Evolutionary conservation across 2,113 vertebrate genomes (phyloP).

Genomic region (Hippocampus barbouri): DNA sequence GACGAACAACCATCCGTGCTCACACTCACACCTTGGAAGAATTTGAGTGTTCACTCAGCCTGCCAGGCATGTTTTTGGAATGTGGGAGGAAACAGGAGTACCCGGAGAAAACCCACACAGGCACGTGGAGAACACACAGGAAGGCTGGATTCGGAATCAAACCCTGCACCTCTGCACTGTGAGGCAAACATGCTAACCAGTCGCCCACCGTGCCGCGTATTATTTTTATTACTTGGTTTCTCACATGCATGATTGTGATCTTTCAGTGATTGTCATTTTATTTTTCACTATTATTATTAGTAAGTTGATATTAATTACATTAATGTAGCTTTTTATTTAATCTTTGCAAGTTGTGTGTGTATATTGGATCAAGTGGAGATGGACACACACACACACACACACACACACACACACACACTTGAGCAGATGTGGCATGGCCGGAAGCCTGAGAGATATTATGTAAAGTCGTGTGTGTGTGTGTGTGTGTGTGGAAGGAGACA

Average conservation of each 20-base stretch:
- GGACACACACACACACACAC: background rate
- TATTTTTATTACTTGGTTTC: background rate
- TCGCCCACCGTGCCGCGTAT: no score
- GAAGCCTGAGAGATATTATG: constrained; percentile 40
- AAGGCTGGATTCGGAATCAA: no score
- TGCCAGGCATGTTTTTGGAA: no score
- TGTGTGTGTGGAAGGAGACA: constrained; percentile 29
- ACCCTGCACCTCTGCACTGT: no score
- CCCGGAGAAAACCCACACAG: no score
- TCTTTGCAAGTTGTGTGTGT: background rate
- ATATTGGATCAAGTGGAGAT: background rate
- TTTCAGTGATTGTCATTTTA: background rate
- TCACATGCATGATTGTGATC: background rate
- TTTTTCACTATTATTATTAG: no score
- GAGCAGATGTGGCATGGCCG: constrained; percentile 52
- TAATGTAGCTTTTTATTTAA: background rate
- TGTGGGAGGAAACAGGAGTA: no score
- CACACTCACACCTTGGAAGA: no score
- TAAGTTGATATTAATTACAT: background rate
- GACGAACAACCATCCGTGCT: no score
- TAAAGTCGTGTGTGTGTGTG: background rate
- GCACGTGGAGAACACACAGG: no score
- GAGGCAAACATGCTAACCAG: no score
- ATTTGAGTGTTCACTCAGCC: no score
- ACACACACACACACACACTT: background rate